A percentile compares a stretch with the other conserved stretches of the same genome.
phyloP scores from a whole-genome alignment of 2,113 vertebrate species.

The Tichodroma muraria region DNA sequence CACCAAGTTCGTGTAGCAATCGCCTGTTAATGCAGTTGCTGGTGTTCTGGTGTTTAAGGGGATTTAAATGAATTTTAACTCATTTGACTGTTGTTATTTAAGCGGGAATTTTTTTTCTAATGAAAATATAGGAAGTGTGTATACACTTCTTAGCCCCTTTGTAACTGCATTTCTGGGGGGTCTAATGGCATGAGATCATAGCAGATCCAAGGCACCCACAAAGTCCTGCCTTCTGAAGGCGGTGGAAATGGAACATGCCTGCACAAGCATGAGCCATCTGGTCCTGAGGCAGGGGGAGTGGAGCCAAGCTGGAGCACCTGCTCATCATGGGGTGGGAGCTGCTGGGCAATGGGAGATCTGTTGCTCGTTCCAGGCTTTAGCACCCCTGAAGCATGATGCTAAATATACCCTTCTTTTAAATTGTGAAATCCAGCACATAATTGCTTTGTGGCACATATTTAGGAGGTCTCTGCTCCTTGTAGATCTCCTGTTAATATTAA shows the following conservation, averaged over 20 bases:
- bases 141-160: neutral
- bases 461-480: neutral
- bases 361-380: neutral
- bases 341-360: neutral
- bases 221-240: neutral
- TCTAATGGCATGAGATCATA: neutral
- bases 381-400: neutral
- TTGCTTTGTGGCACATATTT: constrained; percentile 1
- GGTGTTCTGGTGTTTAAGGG: neutral
- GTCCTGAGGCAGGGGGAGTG: rapidly evolving
- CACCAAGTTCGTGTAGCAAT: neutral
- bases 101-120: neutral
- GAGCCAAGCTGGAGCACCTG: rapidly evolving
- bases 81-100: neutral
- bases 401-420: constrained; percentile 6
- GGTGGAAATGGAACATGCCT: rapidly evolving
- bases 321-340: neutral
- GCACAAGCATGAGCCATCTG: rapidly evolving
- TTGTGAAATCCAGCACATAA: constrained; percentile 15
- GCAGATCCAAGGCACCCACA: neutral
- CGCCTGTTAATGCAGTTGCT: neutral
- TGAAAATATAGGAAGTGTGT: neutral
- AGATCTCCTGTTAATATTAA: constrained; percentile 11
- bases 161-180: neutral
- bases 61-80: neutral